Conservation (phyloP, 2,113 vertebrate species). For the Nesospiza acunhae region DNA sequence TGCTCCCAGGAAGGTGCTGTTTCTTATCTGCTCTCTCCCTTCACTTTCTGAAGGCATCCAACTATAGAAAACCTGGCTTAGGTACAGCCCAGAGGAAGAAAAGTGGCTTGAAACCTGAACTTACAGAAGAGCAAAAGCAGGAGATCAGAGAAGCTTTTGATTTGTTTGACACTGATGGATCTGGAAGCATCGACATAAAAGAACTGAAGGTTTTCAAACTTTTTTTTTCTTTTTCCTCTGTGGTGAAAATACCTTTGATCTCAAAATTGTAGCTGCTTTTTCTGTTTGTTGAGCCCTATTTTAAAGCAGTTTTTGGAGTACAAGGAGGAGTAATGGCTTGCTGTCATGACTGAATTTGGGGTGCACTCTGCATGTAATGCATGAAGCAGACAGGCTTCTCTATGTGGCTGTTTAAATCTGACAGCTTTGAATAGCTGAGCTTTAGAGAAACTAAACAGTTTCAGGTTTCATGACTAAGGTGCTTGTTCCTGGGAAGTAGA, state of each 20-base stretch:
- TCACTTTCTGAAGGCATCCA: conserved; percentile 78
- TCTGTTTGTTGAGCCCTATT: neutral
- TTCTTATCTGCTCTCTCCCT: neutral
- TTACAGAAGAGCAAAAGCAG: conserved; percentile 89
- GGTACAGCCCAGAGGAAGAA: conserved; percentile 77
- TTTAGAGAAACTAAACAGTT: neutral
- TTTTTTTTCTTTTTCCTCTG: neutral
- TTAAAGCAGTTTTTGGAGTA: neutral
- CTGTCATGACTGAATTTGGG: neutral
- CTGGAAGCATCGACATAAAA: conserved; percentile 89
- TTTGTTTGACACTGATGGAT: conserved; percentile 89
- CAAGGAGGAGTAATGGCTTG: neutral
- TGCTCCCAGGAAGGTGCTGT: neutral
- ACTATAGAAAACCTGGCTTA: conserved; percentile 69
- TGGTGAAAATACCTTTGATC: neutral
- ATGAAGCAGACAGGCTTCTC: neutral
- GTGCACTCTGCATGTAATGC: neutral
- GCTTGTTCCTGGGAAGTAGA: neutral
- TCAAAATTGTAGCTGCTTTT: neutral
- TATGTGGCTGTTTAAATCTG: neutral
- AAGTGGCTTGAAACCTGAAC: conserved; percentile 77
- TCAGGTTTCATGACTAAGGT: neutral
- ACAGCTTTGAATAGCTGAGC: neutral
- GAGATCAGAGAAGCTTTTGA: conserved; percentile 95
- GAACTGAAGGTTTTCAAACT: conserved; percentile 85